Percentiles rank a stretch among this genome's conserved stretches.
These are phyloP conservation scores for Neodiprion pinetum DNA, from an alignment of 1,140 invertebrate species.

Conservation along the genomic window DNA sequence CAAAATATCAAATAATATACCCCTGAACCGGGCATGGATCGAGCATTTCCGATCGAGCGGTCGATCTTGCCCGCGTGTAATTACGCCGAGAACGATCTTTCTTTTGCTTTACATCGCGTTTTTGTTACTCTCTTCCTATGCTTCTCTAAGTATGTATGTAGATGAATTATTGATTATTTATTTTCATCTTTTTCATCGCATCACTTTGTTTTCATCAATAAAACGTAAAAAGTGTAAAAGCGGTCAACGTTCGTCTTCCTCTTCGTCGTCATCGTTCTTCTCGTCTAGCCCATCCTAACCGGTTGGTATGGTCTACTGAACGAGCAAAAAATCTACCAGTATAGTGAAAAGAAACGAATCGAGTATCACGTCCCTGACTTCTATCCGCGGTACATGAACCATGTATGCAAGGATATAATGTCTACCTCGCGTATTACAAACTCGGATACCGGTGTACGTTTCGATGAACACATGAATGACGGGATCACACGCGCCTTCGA, in stretches of 20 bases:
- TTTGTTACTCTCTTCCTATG: no score
- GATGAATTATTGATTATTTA: no score
- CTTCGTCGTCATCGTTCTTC: not conserved
- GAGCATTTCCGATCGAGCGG: not conserved
- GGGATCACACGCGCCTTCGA: not conserved
- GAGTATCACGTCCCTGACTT: not conserved
- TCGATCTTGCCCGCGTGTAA: not conserved
- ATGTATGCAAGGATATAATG: no score
- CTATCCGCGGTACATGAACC: no score
- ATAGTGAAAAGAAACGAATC: constrained; percentile 1
- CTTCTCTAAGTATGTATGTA: no score
- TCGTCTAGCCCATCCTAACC: constrained; percentile 1
- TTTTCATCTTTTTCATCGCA: not conserved
- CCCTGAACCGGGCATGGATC: not conserved
- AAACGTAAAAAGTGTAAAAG: not conserved
- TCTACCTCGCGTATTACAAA: no score
- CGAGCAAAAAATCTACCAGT: not conserved
- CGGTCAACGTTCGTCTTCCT: not conserved
- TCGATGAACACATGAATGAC: no score
- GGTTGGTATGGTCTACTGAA: not conserved
- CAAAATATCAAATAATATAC: not conserved
- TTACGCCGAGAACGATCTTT: not conserved
- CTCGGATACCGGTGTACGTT: no score
- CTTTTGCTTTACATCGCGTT: no score
- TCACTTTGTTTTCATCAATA: not conserved